Evolutionary conservation across 2,888 invertebrate species (phyloP).

Genomic region (Alentia gelatinosa): DNA sequence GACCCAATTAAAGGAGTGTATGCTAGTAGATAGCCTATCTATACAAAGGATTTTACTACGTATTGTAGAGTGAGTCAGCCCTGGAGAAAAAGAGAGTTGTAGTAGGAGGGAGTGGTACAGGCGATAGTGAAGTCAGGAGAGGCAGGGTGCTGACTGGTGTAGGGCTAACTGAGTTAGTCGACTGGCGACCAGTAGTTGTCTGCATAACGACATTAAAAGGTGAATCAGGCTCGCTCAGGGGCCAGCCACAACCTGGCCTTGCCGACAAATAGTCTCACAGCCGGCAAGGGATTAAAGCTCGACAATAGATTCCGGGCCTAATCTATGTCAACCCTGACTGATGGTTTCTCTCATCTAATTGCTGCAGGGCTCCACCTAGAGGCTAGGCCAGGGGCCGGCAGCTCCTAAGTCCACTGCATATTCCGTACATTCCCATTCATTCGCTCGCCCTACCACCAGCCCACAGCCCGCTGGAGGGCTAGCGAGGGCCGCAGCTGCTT

Average conservation of each 20-base stretch:
- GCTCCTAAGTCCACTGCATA: slow-evolving; percentile 10
- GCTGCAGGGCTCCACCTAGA: background rate
- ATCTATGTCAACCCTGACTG: slow-evolving; percentile 25
- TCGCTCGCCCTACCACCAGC: too few relatives aligned
- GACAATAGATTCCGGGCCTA: slow-evolving; percentile 25
- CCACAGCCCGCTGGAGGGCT: background rate
- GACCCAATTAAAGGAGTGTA: background rate
- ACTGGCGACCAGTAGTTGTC: background rate
- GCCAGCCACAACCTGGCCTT: background rate
- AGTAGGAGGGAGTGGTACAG: background rate
- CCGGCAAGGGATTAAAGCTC: background rate
- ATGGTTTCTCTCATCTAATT: slow-evolving; percentile 34
- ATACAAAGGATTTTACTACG: background rate
- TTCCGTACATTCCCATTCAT: slow-evolving; percentile 3
- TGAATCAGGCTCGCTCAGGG: background rate
- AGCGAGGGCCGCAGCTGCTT: slow-evolving; percentile 28
- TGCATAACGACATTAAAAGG: slow-evolving; percentile 36
- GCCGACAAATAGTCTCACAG: background rate
- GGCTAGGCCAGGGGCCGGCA: background rate
- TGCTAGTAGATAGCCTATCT: background rate
- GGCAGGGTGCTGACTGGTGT: background rate
- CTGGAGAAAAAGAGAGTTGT: background rate
- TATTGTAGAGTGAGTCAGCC: background rate
- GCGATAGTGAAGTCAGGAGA: background rate
- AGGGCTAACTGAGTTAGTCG: background rate